Evolutionary conservation across 2,888 invertebrate species (phyloP).

Genomic region (Eugnorisma glareosa): DNA sequence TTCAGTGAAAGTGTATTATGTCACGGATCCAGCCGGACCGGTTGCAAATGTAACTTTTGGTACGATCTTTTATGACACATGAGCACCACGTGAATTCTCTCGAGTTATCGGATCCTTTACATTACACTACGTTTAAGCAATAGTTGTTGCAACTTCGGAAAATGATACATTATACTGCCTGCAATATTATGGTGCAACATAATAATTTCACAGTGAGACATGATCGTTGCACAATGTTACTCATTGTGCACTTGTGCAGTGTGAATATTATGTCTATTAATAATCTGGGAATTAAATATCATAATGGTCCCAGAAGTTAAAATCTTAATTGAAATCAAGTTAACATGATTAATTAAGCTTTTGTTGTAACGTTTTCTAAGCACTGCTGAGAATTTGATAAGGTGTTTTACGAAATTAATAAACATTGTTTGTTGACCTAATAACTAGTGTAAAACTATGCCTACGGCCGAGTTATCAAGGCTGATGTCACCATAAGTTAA

Average conservation of each 20-base stretch:
- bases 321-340: constrained; percentile 7
- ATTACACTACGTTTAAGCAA: constrained; percentile 18
- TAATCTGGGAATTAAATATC: constrained; percentile 29
- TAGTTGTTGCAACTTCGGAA: constrained; percentile 35
- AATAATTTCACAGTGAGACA: constrained; percentile 6
- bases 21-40: constrained; percentile 73
- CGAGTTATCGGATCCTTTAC: constrained; percentile 45
- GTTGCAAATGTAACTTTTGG: constrained; percentile 57
- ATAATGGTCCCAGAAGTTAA: not conserved
- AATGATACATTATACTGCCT: constrained; percentile 36
- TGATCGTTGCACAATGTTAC: constrained; percentile 15
- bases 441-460: not conserved
- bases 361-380: constrained; percentile 9
- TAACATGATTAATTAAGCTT: constrained; percentile 17
- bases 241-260: constrained; percentile 27
- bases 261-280: constrained; percentile 35
- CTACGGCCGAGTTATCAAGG: not conserved
- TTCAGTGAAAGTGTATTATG: constrained; percentile 84
- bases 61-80: constrained; percentile 47
- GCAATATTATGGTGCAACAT: constrained; percentile 34
- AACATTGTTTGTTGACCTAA: constrained; percentile 10
- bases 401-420: not conserved
- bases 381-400: constrained; percentile 11
- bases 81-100: constrained; percentile 23
- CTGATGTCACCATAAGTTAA: constrained; percentile 9